Percentiles rank a stretch among this genome's conserved stretches.
Conservation (phyloP, 2,113 vertebrate species). For the Brienomyrus longianalis region DNA sequence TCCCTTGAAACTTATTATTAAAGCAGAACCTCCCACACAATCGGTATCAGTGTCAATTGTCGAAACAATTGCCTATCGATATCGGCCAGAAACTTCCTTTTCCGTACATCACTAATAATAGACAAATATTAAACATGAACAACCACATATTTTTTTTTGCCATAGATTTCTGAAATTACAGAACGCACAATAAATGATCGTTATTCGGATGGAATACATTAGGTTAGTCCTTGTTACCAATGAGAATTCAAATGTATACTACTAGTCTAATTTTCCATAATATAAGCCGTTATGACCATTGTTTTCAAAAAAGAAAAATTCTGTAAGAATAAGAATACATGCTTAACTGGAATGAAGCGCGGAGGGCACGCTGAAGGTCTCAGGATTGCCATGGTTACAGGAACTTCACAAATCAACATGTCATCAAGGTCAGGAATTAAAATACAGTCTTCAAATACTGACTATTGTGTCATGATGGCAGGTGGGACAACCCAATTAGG, state of each 20-base stretch:
- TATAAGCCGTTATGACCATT: not conserved
- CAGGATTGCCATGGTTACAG: not conserved
- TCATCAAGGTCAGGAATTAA: not conserved
- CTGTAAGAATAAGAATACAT: not conserved
- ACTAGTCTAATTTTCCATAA: not conserved
- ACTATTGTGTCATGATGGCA: not conserved
- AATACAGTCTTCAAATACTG: not conserved
- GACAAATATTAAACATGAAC: not conserved
- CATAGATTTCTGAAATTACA: not conserved
- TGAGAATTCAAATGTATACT: not conserved
- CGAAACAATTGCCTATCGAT: not conserved
- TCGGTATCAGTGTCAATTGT: not conserved
- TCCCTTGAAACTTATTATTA: not conserved
- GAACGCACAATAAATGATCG: not conserved
- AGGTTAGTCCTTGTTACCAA: not conserved
- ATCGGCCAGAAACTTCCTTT: not conserved
- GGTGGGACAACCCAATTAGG: not conserved
- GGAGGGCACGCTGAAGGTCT: not conserved
- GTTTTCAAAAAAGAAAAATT: not conserved
- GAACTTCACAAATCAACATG: not conserved
- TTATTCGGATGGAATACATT: not conserved
- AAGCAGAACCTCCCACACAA: not conserved
- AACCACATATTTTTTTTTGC: not conserved
- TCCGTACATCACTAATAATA: not conserved
- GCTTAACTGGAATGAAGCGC: not conserved